These are phyloP conservation scores for Trogon melanurus DNA, from an alignment of 2,113 vertebrate genomes.

Conservation along the genomic window DNA sequence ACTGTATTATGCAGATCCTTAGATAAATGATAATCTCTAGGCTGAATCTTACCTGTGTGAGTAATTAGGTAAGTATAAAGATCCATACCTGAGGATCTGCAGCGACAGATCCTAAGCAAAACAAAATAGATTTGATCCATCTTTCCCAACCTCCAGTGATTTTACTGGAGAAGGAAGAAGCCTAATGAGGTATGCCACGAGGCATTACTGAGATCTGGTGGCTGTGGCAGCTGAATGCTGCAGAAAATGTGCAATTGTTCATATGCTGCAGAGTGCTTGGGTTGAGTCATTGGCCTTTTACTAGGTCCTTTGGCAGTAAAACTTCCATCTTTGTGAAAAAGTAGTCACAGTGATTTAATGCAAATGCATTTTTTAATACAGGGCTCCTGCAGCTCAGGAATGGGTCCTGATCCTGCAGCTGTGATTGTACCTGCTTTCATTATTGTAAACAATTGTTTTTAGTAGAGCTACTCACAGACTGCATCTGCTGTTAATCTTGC, in stretches of 20 bases:
- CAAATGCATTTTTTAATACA: background rate
- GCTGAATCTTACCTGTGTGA: background rate
- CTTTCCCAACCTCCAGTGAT: background rate
- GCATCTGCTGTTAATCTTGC: background rate
- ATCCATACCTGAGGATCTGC: background rate
- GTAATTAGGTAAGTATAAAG: background rate
- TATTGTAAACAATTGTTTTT: background rate
- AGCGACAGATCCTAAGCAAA: background rate
- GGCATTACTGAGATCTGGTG: background rate
- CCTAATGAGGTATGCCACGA: background rate
- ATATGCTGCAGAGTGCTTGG: background rate
- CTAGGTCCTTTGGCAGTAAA: background rate
- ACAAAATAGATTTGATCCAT: background rate
- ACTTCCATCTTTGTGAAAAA: background rate
- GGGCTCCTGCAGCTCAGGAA: background rate
- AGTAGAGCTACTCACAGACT: background rate
- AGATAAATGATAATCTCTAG: background rate
- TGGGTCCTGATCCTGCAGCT: background rate
- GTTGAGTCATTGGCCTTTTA: background rate
- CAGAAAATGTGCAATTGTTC: background rate
- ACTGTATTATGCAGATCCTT: background rate
- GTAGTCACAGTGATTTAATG: background rate
- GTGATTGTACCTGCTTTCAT: background rate
- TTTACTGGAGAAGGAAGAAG: background rate
- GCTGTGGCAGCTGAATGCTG: background rate